Evolutionary conservation across 2,888 invertebrate species (phyloP), one percentile per base, ranked within the genome.

Genomic region (Chrysotoxum bicinctum): DNA sequence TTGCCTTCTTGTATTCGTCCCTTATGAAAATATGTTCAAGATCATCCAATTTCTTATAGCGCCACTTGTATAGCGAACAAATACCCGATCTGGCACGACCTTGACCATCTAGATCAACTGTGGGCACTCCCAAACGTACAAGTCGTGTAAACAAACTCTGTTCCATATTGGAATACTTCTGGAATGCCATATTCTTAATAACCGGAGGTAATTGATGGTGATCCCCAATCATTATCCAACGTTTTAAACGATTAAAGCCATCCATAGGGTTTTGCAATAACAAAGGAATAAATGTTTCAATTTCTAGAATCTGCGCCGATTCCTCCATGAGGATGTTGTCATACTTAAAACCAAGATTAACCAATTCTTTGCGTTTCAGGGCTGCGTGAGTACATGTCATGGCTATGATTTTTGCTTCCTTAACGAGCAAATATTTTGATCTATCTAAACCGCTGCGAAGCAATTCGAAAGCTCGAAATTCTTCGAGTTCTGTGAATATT

Each of bases 331-430:
- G 93, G 78, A 99, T 99, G 92, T 99, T 99, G 92, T 99, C 99
- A 92, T 99, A 99, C 92, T 98, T 97, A 92, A 98, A 98, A 54
- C 97, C 96, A 92, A 98, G 95, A 90, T 98, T 97, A 0, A 99
- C 99, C 4, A 99, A 93, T 91, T 99, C 99, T 68, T 98, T 96
- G 32, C 99, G 94, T 90, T 99, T 98, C 12, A 99, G 93, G 0
- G 99, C 99, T 0, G 99, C 99, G 92, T 99, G 99, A 0, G 99
- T 99, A 93, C 99, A 99, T 0, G 99, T 99, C 99, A 99, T 99
- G 1, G 99, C 99, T 88, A 99, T 99, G 73, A 99, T 98, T 93
- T 99, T 99, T 0, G 99, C 99, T 91, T 99, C 99, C 90, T 98
- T 98, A 0, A 99, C 99, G 69, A 99, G 93, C 75, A 99, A 93